These are phyloP conservation scores for Drosophila testacea DNA, from an alignment of 2,888 invertebrate genomes.

Conservation along the genomic window DNA sequence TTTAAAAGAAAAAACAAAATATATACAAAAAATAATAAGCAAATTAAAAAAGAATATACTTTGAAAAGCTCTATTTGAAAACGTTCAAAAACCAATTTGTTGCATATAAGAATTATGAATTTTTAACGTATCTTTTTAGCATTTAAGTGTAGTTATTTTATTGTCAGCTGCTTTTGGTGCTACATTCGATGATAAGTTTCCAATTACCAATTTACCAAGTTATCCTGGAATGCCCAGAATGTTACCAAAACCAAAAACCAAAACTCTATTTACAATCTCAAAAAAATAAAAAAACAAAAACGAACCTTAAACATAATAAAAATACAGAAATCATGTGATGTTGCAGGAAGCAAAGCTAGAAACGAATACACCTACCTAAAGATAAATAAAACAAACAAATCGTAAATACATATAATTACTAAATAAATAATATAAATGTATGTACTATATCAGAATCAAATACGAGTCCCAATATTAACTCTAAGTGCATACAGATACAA, in stretches of 20 bases:
- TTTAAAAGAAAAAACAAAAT: slow-evolving; percentile 9
- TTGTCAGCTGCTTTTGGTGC: slow-evolving; percentile 76
- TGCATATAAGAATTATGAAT: slow-evolving; percentile 40
- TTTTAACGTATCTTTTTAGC: slow-evolving; percentile 66
- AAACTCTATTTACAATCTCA: slow-evolving; percentile 51
- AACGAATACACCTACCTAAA: slow-evolving; percentile 77
- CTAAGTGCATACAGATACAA: slow-evolving; percentile 40
- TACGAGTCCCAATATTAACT: slow-evolving; percentile 34
- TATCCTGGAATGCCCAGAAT: slow-evolving; percentile 32
- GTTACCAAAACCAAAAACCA: slow-evolving; percentile 35
- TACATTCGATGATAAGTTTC: slow-evolving; percentile 66
- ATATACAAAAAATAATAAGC: slow-evolving; percentile 3
- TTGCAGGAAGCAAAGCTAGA: slow-evolving; percentile 78
- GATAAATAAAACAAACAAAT: slow-evolving; percentile 46
- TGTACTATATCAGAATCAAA: slow-evolving; percentile 43
- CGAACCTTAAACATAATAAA: slow-evolving; percentile 14
- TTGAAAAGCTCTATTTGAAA: slow-evolving; percentile 29
- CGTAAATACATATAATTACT: slow-evolving; percentile 20
- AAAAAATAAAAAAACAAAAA: slow-evolving; percentile 26
- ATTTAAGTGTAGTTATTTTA: slow-evolving; percentile 74
- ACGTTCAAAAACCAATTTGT: slow-evolving; percentile 29
- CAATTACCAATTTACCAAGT: slow-evolving; percentile 31
- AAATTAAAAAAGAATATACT: slow-evolving; percentile 28
- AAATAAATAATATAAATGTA: slow-evolving; percentile 15
- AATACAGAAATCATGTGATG: slow-evolving; percentile 72